Conservation (phyloP, 2,797 vertebrate genomes). For the Labroides dimidiatus region DNA sequence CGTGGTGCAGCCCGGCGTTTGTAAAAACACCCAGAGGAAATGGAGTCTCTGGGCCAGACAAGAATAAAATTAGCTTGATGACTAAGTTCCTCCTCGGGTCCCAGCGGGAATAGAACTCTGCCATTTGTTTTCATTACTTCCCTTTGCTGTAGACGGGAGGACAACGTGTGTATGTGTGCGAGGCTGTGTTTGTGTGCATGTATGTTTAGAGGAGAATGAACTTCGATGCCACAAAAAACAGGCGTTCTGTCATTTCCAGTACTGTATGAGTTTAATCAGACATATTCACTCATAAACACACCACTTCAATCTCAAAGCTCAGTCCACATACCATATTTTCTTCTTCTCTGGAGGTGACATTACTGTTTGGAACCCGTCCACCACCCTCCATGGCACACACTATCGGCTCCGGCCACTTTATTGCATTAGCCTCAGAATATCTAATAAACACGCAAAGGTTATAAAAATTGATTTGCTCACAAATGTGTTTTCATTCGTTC, state of each 20-base stretch:
- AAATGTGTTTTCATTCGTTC: slow-evolving; percentile 81
- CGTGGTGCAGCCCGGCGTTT: slow-evolving; percentile 82
- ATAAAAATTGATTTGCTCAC: slow-evolving; percentile 81
- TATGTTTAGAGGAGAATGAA: slow-evolving; percentile 52
- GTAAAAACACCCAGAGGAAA: slow-evolving; percentile 90
- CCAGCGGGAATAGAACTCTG: slow-evolving; percentile 84
- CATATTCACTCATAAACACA: slow-evolving; percentile 76
- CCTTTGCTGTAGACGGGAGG: slow-evolving; percentile 72
- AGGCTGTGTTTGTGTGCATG: slow-evolving; percentile 63
- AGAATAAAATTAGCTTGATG: slow-evolving; percentile 91
- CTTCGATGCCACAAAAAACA: slow-evolving; percentile 33
- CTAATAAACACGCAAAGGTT: slow-evolving; percentile 81
- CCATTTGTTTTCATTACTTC: slow-evolving; percentile 90
- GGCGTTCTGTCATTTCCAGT: slow-evolving; percentile 60
- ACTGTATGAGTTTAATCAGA: slow-evolving; percentile 75
- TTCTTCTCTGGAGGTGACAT: slow-evolving; percentile 76
- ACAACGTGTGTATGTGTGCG: slow-evolving; percentile 53
- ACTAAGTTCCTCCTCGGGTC: slow-evolving; percentile 87
- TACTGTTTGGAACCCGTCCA: slow-evolving; percentile 79
- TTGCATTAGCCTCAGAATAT: slow-evolving; percentile 78
- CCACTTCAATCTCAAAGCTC: slow-evolving; percentile 65
- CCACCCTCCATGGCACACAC: slow-evolving; percentile 56
- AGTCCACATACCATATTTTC: slow-evolving; percentile 58
- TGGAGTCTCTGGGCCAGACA: slow-evolving; percentile 88
- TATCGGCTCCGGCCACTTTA: slow-evolving; percentile 80